A percentile compares a stretch with the other conserved stretches of the same genome.
phyloP scores from a whole-genome alignment of 2,888 invertebrate species.

The Chorisops tibialis region DNA sequence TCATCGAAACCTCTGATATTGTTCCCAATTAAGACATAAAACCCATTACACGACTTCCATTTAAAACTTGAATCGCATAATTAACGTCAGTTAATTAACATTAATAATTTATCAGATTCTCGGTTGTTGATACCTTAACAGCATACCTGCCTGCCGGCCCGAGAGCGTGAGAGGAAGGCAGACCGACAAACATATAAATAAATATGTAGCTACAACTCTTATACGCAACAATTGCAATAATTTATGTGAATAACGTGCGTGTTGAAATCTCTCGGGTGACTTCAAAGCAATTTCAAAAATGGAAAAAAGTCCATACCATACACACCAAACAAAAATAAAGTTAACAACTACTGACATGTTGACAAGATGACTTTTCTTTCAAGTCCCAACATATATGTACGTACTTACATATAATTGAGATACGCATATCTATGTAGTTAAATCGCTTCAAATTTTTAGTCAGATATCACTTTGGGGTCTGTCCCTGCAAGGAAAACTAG shows the following conservation, averaged over 20 bases:
- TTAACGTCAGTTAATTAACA: constrained; percentile 30
- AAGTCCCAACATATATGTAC: no score
- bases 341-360: constrained; percentile 20
- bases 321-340: constrained; percentile 18
- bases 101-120: constrained; percentile 27
- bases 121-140: background rate
- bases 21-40: constrained; percentile 30
- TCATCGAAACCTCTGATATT: constrained; percentile 22
- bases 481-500: background rate
- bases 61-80: constrained; percentile 28
- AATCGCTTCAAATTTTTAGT: no score
- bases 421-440: no score
- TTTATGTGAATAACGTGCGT: no score
- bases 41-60: constrained; percentile 27
- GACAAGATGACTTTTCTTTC: constrained; percentile 17
- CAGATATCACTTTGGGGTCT: background rate
- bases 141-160: background rate
- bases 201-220: no score
- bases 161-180: background rate
- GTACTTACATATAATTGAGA: no score
- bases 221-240: no score
- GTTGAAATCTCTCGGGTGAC: no score
- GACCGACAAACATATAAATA: background rate
- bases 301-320: no score
- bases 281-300: no score